Percentiles rank a stretch among this genome's conserved stretches.
phyloP scores from a whole-genome alignment of 2,888 invertebrate species.

The Chloromyia formosa region DNA sequence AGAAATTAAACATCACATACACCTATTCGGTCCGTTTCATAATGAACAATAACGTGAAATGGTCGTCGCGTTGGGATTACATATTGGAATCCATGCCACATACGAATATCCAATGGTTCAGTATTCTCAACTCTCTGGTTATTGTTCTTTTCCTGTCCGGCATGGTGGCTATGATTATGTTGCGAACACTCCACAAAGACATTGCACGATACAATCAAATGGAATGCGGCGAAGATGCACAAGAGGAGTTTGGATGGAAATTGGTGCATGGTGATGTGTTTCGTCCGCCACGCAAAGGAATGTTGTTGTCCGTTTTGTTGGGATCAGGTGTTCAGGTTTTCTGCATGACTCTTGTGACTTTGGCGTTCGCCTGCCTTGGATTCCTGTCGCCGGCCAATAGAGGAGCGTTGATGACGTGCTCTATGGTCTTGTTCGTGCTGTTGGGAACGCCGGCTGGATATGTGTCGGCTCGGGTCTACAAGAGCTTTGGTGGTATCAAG shows the following conservation, averaged over 20 bases:
- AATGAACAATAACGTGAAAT: slow-evolving; percentile 85
- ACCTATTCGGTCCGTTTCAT: slow-evolving; percentile 87
- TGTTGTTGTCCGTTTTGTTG: slow-evolving; percentile 94
- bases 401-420: slow-evolving; percentile 98
- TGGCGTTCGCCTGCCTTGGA: slow-evolving; percentile 98
- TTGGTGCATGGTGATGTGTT: slow-evolving; percentile 98
- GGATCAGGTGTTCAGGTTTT: slow-evolving; percentile 96
- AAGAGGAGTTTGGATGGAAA: slow-evolving; percentile 92
- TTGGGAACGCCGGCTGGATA: slow-evolving; percentile 97
- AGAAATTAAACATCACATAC: slow-evolving; percentile 76
- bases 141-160: slow-evolving; percentile 97
- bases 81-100: slow-evolving; percentile 98
- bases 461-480: slow-evolving; percentile 95
- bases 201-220: slow-evolving; percentile 98
- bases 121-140: slow-evolving; percentile 96
- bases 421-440: slow-evolving; percentile 95
- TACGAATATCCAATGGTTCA: slow-evolving; percentile 99
- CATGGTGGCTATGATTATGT: slow-evolving; percentile 99
- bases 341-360: slow-evolving; percentile 93
- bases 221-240: slow-evolving; percentile 87
- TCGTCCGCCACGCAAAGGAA: slow-evolving; percentile 94
- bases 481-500: slow-evolving; percentile 97
- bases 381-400: slow-evolving; percentile 98
- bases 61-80: slow-evolving; percentile 99
- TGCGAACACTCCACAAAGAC: slow-evolving; percentile 96